Base-by-base conservation (phyloP, 2,797 vertebrate genomes). In the Sebastes cheni region DNA sequence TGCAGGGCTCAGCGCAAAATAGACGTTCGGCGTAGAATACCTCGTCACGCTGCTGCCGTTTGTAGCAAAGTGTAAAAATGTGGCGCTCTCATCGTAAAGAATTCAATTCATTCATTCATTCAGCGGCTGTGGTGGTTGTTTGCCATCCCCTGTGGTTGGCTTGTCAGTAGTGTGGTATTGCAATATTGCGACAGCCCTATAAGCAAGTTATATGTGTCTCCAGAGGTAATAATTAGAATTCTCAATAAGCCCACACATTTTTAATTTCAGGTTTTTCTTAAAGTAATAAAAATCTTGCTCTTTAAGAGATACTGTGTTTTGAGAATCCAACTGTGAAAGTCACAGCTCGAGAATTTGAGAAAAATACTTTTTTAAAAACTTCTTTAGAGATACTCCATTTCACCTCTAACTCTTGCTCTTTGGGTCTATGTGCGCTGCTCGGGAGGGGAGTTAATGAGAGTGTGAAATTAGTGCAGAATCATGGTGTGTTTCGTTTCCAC, bases 381-480 rank as follows among this genome's bases (percentile, higher is more conserved):
- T 73, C 23, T 70, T 72, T 25, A 52, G 56, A 75, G 32, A 46
- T 39, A n/a, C 13, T 74, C 67, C 12, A 70, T 81, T 84, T 84
- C 84, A 84, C 79, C 75, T 85, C 72, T 55, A 79, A 69, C 34
- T 76, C 61, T 50, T 58, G 34, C n/a, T 80, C 72, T 68, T 77
- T 83, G 61, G 56, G 69, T 66, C 50, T 79, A 68, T 42, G 60
- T 75, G 75, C 80, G 80, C 75, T 46, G 84, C 71, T 77, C 72
- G 68, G 76, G 82, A 81, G 77, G 70, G 56, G 75, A 84, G 67
- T 83, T 87, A 86, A 91, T 87, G 89, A 91, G 83, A 76, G 81
- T 74, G 75, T 83, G 81, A 87, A 91, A 91, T 93, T 89, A 90
- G 90, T 86, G 83, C 79, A 67, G 75, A 90, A 77, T 90, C 83